Evolutionary conservation across 2,797 vertebrate genomes (phyloP), one percentile per base, ranked within the genome.

Genomic region (Schizopygopsis pylzovi): DNA sequence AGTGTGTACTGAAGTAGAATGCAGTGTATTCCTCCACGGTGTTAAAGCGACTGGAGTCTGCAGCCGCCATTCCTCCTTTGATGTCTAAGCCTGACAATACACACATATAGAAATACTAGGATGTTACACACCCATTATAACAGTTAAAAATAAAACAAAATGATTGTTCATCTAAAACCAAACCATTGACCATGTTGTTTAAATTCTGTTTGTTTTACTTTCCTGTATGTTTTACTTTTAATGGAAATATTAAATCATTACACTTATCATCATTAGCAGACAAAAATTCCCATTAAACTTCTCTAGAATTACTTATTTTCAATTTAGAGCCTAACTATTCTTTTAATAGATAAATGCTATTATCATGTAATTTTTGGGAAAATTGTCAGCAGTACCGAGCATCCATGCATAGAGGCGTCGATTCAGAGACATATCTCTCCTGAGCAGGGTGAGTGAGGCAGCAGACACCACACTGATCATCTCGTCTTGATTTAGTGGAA

Each of bases 351-450:
- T n/a, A 41, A 16, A 59, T 43, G 6, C 0, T 33, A 33, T 33
- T 72, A 59, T 45, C 12, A 0, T 33, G 41, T 45, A 6, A 47
- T 22, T 41, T 20, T 77, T 13, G 28, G 33, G 15, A 70, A 59
- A 45, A 10, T 0, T 84, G 45, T 37, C 4, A 65, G n/a, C 28
- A 0, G 88, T 94, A 99, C 98, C 98, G 92, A 99, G 93, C 16
- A 99, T 90, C 98, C 98, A 99, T 0, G 97, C 98, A 0, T 99
- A 99, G 47, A 99, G 95, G 59, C 98, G 96, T 91, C 98, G 95
- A 89, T 99, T 99, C 45, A 99, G 96, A 49, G 98, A 99, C 98
- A 99, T 99, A 91, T 99, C 98, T 92, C 98, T 96, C 86, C 98
- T 97, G 88, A 99, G 95, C 15, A 99, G 93, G 0, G 98, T 97